phyloP scores from a whole-genome alignment of 2,113 vertebrate species.

The Gallinago media region DNA sequence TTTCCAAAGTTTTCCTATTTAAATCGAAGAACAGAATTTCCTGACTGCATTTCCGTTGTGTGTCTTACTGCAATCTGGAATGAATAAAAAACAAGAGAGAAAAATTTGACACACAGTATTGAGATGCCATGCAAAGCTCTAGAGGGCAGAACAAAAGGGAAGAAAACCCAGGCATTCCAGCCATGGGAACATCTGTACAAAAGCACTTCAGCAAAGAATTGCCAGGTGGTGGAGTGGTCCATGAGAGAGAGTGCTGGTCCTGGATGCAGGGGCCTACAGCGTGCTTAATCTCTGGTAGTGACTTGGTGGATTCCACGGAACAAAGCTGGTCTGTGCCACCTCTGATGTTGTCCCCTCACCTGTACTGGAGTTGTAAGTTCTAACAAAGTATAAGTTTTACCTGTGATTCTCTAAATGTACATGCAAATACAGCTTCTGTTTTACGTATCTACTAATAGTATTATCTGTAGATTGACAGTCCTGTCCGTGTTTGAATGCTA shows the following conservation, averaged over 20 bases:
- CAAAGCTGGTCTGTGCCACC: background rate
- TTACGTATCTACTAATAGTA: background rate
- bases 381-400: background rate
- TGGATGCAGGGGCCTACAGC: rapidly evolving
- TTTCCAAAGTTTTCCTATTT: background rate
- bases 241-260: background rate
- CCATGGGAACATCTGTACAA: slow-evolving; percentile 29
- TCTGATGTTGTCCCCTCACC: background rate
- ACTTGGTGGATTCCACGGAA: rapidly evolving
- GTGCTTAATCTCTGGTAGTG: rapidly evolving
- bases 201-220: background rate
- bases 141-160: slow-evolving; percentile 17
- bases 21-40: background rate
- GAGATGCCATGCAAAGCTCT: slow-evolving; percentile 36
- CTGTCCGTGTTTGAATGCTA: background rate
- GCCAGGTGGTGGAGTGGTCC: slow-evolving; percentile 3
- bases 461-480: background rate
- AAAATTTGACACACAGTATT: slow-evolving; percentile 29
- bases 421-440: background rate
- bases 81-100: slow-evolving; percentile 1
- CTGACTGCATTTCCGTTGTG: background rate
- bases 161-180: slow-evolving; percentile 20
- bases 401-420: background rate
- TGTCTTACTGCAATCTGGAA: slow-evolving; percentile 38
- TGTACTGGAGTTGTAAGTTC: background rate